Base-by-base conservation (phyloP, 2,888 invertebrate species). In the Phalera bucephala region DNA sequence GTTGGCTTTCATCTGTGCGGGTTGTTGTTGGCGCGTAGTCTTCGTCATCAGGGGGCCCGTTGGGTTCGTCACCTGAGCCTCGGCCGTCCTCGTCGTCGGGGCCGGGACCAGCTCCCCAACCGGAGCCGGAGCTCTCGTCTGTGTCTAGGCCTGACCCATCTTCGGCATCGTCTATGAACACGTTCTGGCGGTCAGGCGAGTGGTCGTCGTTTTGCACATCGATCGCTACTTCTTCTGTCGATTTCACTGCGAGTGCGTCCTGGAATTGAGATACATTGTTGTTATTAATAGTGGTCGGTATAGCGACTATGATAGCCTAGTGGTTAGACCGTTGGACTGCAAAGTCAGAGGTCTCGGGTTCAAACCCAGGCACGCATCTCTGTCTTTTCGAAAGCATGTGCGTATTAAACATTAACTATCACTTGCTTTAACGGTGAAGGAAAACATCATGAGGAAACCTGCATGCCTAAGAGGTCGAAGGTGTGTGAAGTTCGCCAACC, bases 71-170 rank as follows among this genome's bases (percentile, higher is more conserved):
- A 82, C 86, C 85, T 84, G 83, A 80, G 59, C 86, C 87, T 52
- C 82, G 79, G 50, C 70, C 79, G 84, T 86, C 95, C 73, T 95
- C 96, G 91, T 95, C 96, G 91, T 95, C 95, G 49, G 94, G 94
- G 53, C 96, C 87, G 37, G 87, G 84, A 42, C 96, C 88, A 42
- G 87, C 80, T 52, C 88, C 96, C 89, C 93, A 94, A 52, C 96
- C 96, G 77, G 95, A 96, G 65, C 96, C 96, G 72, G 96, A 96
- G 72, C 95, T 94, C 90, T 96, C 96, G 85, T 95, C 95, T 80
- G 93, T 78, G 74, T 91, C 93, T 90, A 95, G 92, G 74, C 95
- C 95, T 66, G 94, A 91, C 65, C 91, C 92, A 68, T 94, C 95
- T 47, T 70, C 70, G 33, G 64, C 49, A 82, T 94, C 95, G 86